A percentile compares a stretch with the other conserved stretches of the same genome.
These are phyloP conservation scores for Megaptera novaeangliae DNA, from an alignment of 2,113 vertebrate species.

Conservation along the genomic window DNA sequence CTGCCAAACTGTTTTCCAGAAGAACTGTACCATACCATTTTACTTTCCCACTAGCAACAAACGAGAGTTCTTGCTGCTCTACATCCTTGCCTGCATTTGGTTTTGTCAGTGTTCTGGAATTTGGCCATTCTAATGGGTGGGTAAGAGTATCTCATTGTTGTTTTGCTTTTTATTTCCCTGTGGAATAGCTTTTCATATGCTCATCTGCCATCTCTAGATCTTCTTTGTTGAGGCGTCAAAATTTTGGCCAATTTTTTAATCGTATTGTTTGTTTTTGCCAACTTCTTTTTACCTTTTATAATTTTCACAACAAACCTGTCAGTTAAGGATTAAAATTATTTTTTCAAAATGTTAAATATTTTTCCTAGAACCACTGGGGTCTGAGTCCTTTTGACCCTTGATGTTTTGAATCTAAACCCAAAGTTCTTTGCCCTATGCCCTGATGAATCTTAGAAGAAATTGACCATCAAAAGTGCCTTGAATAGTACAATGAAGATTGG, in stretches of 20 bases:
- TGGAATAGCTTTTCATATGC: background rate
- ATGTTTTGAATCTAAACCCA: background rate
- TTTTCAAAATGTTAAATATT: background rate
- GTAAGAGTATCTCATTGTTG: background rate
- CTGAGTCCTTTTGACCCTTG: background rate
- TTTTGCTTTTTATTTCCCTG: background rate
- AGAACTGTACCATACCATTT: background rate
- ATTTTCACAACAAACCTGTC: background rate
- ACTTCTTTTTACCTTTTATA: background rate
- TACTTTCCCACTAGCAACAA: background rate
- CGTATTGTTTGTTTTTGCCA: background rate
- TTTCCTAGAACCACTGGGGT: background rate
- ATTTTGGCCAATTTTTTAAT: background rate
- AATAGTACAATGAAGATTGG: background rate
- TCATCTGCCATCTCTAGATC: background rate
- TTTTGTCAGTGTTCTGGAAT: background rate
- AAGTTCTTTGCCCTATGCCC: background rate
- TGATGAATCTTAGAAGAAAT: background rate
- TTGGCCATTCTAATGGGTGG: background rate
- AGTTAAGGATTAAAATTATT: background rate
- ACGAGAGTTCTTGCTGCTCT: background rate
- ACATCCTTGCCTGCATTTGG: background rate
- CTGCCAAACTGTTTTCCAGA: background rate
- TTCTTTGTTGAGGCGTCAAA: background rate
- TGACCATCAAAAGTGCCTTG: background rate